Percentiles rank a stretch among this genome's conserved stretches.
These are phyloP conservation scores for Hippocampus abdominalis DNA, from an alignment of 2,113 vertebrate genomes.

Conservation along the genomic window DNA sequence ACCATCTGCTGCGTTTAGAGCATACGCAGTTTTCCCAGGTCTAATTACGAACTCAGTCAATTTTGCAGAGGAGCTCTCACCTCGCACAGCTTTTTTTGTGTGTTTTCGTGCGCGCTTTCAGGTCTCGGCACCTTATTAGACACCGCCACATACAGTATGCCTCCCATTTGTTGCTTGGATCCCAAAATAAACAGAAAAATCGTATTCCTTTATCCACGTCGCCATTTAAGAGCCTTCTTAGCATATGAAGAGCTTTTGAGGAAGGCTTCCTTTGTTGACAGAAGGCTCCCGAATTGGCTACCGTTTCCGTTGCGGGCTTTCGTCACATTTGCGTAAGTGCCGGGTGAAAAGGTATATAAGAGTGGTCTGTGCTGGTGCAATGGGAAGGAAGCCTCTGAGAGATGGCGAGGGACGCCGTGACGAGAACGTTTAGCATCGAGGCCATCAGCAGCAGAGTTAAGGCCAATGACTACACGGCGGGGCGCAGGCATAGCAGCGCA, in stretches of 20 bases:
- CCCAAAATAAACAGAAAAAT: neutral
- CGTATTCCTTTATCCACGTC: neutral
- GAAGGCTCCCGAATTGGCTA: conserved; percentile 38
- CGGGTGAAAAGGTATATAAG: conserved; percentile 47
- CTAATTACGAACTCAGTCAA: no score
- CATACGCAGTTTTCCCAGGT: no score
- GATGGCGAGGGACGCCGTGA: conserved; percentile 54
- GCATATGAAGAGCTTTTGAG: conserved; percentile 47
- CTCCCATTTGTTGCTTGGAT: neutral
- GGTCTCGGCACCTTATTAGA: no score
- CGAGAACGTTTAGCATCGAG: conserved; percentile 60
- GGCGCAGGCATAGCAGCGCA: conserved; percentile 57
- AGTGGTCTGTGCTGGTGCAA: neutral
- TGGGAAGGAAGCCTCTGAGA: conserved; percentile 7
- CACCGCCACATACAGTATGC: no score
- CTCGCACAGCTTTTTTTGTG: no score
- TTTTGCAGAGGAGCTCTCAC: no score
- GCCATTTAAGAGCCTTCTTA: conserved; percentile 14
- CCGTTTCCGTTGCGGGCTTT: conserved; percentile 40
- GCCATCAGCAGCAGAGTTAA: conserved; percentile 25
- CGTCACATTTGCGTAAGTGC: conserved; percentile 42
- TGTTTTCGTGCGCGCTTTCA: no score
- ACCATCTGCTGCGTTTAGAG: no score
- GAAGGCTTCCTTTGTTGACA: conserved; percentile 22
- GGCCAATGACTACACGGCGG: conserved; percentile 29